These are phyloP conservation scores for Apodemia mormo DNA, from an alignment of 2,888 invertebrate genomes.

Conservation along the genomic window DNA sequence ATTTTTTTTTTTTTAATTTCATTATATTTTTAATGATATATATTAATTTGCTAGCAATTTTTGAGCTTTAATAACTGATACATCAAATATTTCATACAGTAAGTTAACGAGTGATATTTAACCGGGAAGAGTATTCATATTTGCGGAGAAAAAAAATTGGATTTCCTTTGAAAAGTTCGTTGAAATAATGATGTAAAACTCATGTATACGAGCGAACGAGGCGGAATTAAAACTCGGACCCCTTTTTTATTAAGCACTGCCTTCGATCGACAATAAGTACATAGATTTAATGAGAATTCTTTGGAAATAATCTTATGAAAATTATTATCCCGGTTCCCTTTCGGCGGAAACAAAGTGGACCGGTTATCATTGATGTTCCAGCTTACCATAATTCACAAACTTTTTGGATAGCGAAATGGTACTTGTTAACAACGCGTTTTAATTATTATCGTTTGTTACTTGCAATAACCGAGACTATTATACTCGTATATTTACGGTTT, in stretches of 20 bases:
- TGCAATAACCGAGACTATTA: too few relatives aligned
- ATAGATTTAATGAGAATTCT: background rate
- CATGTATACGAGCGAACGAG: slow-evolving; percentile 57
- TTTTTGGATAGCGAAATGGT: too few relatives aligned
- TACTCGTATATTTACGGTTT: too few relatives aligned
- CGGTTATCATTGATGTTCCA: too few relatives aligned
- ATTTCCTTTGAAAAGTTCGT: slow-evolving; percentile 70
- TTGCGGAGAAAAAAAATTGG: slow-evolving; percentile 65
- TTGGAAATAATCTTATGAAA: background rate
- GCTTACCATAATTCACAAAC: too few relatives aligned
- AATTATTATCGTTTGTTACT: too few relatives aligned
- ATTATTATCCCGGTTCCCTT: too few relatives aligned
- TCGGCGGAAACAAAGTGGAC: too few relatives aligned
- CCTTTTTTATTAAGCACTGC: slow-evolving; percentile 52
- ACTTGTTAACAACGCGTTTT: too few relatives aligned
- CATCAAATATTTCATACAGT: slow-evolving; percentile 43
- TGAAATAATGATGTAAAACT: slow-evolving; percentile 76
- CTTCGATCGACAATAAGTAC: slow-evolving; percentile 47
- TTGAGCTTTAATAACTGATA: background rate
- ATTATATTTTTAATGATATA: too few relatives aligned
- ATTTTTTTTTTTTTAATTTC: too few relatives aligned
- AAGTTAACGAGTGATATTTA: slow-evolving; percentile 79
- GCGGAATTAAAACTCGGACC: slow-evolving; percentile 49
- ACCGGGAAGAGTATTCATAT: slow-evolving; percentile 53
- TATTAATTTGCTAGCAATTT: too few relatives aligned